These are phyloP conservation scores for Himalopsyche tibetana DNA, from an alignment of 2,888 invertebrate genomes.

Conservation along the genomic window DNA sequence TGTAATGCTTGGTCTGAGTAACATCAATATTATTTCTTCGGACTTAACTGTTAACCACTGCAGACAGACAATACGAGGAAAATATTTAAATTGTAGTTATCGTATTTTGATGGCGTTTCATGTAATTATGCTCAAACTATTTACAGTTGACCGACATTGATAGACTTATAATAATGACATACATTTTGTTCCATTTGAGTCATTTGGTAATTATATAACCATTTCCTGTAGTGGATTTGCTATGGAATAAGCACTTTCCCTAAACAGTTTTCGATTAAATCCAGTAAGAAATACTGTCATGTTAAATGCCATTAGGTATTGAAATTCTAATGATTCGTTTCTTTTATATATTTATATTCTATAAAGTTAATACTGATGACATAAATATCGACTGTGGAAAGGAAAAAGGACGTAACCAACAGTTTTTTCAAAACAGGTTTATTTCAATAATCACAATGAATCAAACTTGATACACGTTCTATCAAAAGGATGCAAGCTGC, in stretches of 20 bases:
- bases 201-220: slow-evolving; percentile 12
- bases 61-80: slow-evolving; percentile 12
- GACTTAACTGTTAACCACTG: slow-evolving; percentile 9
- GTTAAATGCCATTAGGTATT: too few species aligned
- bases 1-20: not conserved
- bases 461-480: too few species aligned
- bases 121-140: not conserved
- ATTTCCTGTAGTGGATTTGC: not conserved
- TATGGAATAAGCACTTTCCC: not conserved
- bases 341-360: too few species aligned
- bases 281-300: too few species aligned
- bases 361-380: too few species aligned
- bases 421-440: too few species aligned
- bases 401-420: too few species aligned
- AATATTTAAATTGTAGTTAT: slow-evolving; percentile 9
- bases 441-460: too few species aligned
- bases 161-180: slow-evolving; percentile 27
- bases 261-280: not conserved
- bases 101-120: not conserved
- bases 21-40: slow-evolving; percentile 27
- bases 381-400: too few species aligned
- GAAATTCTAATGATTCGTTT: too few species aligned
- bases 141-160: slow-evolving; percentile 34
- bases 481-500: too few species aligned
- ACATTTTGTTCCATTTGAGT: slow-evolving; percentile 9